These are phyloP conservation scores for Melolontha melolontha DNA, from an alignment of 2,888 invertebrate species.

Conservation along the genomic window DNA sequence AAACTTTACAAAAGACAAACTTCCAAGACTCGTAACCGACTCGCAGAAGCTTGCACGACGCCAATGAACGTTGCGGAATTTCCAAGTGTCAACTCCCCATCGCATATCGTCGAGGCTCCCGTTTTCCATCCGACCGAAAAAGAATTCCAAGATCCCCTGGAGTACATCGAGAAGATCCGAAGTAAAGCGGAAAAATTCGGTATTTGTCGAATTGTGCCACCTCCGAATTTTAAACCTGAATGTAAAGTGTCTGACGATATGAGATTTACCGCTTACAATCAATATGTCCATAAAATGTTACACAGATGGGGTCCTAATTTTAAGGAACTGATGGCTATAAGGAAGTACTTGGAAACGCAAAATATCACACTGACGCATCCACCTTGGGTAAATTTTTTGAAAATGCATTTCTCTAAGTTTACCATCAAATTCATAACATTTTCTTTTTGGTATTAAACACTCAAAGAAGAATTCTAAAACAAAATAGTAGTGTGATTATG, in stretches of 20 bases:
- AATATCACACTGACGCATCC: slow-evolving; percentile 79
- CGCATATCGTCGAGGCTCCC: slow-evolving; percentile 79
- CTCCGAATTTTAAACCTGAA: slow-evolving; percentile 81
- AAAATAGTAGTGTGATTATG: too few relatives aligned
- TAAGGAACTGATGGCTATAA: slow-evolving; percentile 86
- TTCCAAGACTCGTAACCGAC: slow-evolving; percentile 54
- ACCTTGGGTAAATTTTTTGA: slow-evolving; percentile 76
- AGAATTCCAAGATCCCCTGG: slow-evolving; percentile 88
- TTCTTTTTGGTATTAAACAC: slow-evolving; percentile 4
- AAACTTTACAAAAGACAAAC: slow-evolving; percentile 60
- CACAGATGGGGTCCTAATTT: slow-evolving; percentile 91
- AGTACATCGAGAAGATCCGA: slow-evolving; percentile 85
- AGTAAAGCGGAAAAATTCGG: slow-evolving; percentile 83
- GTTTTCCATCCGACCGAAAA: slow-evolving; percentile 84
- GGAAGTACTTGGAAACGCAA: slow-evolving; percentile 82
- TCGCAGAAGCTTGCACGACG: slow-evolving; percentile 53
- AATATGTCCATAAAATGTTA: slow-evolving; percentile 89
- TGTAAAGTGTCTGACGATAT: slow-evolving; percentile 87
- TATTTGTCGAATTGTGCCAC: slow-evolving; percentile 89
- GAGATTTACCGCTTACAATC: slow-evolving; percentile 89
- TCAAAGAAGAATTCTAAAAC: too few relatives aligned
- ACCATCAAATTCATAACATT: too few relatives aligned
- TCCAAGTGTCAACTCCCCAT: slow-evolving; percentile 49
- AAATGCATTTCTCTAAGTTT: background rate
- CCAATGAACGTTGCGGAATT: slow-evolving; percentile 57